These are phyloP conservation scores for Bufo bufo DNA, from an alignment of 2,113 vertebrate genomes.

Conservation along the genomic window DNA sequence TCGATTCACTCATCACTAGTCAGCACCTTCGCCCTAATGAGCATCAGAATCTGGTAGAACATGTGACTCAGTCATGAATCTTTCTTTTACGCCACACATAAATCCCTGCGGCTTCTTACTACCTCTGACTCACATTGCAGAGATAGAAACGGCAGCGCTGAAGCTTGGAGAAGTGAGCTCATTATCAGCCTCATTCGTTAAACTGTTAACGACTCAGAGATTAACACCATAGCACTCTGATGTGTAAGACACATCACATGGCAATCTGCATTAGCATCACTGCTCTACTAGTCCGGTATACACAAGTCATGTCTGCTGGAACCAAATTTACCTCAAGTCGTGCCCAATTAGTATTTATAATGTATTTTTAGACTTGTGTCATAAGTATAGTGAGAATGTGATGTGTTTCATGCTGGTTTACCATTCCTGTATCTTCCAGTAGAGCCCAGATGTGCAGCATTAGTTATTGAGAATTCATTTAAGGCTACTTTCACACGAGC, in stretches of 20 bases:
- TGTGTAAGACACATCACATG: conserved; percentile 23
- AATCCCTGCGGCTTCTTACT: conserved; percentile 35
- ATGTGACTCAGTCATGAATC: conserved; percentile 17
- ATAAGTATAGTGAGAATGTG: neutral
- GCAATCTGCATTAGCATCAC: neutral
- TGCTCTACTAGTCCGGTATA: neutral
- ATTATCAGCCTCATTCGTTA: conserved; percentile 33
- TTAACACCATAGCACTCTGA: conserved; percentile 1
- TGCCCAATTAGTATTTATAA: neutral
- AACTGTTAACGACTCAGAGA: conserved; percentile 35
- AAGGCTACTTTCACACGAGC: too few relatives aligned
- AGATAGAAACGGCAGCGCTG: conserved; percentile 27
- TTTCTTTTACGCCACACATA: conserved; percentile 15
- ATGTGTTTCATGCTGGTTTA: neutral
- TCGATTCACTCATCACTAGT: too few relatives aligned
- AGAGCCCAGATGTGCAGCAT: neutral
- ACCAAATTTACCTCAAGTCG: neutral
- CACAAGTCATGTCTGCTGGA: neutral
- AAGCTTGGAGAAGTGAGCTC: conserved; percentile 25
- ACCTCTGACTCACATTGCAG: conserved; percentile 34
- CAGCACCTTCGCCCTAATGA: too few relatives aligned
- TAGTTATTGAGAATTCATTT: neutral
- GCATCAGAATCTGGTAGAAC: neutral
- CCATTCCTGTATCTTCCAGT: neutral
- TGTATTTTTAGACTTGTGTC: neutral